These are phyloP conservation scores for Grallaria varia DNA, from an alignment of 2,113 vertebrate species.

Conservation along the genomic window DNA sequence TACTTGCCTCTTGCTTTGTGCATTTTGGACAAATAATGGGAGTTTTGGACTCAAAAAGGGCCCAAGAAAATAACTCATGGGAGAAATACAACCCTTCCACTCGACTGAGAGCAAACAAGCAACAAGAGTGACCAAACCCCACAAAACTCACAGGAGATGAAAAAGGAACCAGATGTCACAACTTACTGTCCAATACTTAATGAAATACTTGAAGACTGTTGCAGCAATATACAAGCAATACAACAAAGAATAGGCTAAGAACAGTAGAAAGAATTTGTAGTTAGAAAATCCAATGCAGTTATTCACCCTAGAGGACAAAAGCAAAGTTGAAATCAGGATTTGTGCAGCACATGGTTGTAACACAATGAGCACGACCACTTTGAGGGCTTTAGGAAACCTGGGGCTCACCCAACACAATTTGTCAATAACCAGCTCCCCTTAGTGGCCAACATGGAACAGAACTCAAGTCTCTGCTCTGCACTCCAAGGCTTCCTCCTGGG, in stretches of 20 bases:
- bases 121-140: background rate
- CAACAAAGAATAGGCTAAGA: constrained; percentile 93
- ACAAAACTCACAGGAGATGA: background rate
- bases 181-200: constrained; percentile 98
- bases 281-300: constrained; percentile 99
- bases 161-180: background rate
- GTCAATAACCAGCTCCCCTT: background rate
- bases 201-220: constrained; percentile 95
- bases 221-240: constrained; percentile 92
- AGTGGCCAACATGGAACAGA: background rate
- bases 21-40: background rate
- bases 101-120: background rate
- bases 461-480: background rate
- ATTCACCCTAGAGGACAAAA: constrained; percentile 88
- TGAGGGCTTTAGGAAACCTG: no score
- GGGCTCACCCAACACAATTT: fast-evolving
- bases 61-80: background rate
- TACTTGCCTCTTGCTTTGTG: background rate
- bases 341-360: background rate
- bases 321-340: constrained; percentile 42
- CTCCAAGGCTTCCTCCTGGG: background rate
- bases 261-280: constrained; percentile 98
- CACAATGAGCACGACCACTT: background rate
- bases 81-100: background rate
- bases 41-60: background rate